Conservation (phyloP, 2,797 vertebrate species). For the Phoebastria nigripes region DNA sequence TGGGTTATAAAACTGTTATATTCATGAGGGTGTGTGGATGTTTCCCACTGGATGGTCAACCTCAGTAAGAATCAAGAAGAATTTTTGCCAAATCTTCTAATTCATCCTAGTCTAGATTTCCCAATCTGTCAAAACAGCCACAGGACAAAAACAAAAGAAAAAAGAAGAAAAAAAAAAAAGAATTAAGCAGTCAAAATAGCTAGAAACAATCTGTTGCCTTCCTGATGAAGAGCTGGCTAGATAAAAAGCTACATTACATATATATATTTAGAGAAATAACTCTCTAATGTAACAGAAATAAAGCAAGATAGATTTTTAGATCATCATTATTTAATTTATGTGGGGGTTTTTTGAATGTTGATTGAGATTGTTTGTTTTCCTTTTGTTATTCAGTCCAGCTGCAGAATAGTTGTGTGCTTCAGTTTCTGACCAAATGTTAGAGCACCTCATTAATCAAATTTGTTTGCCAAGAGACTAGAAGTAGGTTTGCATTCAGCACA, state of each 20-base stretch:
- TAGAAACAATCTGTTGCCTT: neutral
- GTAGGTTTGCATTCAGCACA: neutral
- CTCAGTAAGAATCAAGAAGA: neutral
- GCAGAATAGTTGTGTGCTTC: neutral
- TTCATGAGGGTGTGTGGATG: neutral
- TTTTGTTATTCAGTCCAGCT: neutral
- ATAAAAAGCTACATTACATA: neutral
- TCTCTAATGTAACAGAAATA: neutral
- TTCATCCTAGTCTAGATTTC: neutral
- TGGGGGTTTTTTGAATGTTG: neutral
- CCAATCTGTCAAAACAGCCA: neutral
- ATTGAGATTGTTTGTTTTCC: neutral
- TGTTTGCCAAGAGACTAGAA: neutral
- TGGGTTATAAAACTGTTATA: neutral
- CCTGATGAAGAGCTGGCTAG: neutral
- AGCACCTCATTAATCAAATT: slow-evolving; percentile 11
- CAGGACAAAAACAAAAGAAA: neutral
- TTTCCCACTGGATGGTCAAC: neutral
- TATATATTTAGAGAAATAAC: neutral
- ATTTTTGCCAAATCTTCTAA: neutral
- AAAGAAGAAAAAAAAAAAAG: neutral
- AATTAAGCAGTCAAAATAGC: neutral
- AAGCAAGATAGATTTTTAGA: neutral
- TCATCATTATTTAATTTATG: neutral
- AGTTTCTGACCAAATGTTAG: neutral